A percentile compares a stretch with the other conserved stretches of the same genome.
These are phyloP conservation scores for Harpalus rubripes DNA, from an alignment of 2,888 invertebrate species.

Conservation along the genomic window DNA sequence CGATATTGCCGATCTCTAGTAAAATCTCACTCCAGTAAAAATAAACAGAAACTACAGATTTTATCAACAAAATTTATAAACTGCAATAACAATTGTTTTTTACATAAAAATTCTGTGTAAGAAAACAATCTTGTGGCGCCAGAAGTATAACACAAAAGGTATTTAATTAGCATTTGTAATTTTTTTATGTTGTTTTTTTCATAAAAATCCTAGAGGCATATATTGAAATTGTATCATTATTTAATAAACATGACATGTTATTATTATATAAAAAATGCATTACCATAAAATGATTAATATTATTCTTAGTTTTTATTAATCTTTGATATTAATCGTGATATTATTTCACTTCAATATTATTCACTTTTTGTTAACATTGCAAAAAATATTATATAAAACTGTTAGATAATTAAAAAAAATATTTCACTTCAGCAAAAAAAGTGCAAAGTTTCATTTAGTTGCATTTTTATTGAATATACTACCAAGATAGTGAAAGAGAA, in stretches of 20 bases:
- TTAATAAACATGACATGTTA: background rate
- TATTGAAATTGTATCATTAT: background rate
- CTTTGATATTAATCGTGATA: background rate
- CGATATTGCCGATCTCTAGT: no score
- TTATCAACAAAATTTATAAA: no score
- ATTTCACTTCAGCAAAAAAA: slow-evolving; percentile 14
- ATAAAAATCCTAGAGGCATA: background rate
- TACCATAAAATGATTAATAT: background rate
- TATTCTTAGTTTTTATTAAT: slow-evolving; percentile 14
- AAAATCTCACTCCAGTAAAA: no score
- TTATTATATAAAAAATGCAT: slow-evolving; percentile 13
- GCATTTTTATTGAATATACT: background rate
- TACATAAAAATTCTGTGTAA: no score
- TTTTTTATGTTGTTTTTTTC: background rate
- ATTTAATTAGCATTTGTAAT: no score
- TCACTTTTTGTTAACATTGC: background rate
- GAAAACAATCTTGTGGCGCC: no score
- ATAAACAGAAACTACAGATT: no score
- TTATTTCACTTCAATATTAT: background rate
- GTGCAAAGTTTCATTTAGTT: background rate
- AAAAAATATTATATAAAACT: slow-evolving; percentile 23
- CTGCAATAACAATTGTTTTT: no score
- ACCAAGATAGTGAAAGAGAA: no score
- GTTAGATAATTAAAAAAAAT: slow-evolving; percentile 33
- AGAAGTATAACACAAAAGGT: no score